Base-by-base conservation (phyloP, 2,113 vertebrate genomes). In the Catharus bicknelli region DNA sequence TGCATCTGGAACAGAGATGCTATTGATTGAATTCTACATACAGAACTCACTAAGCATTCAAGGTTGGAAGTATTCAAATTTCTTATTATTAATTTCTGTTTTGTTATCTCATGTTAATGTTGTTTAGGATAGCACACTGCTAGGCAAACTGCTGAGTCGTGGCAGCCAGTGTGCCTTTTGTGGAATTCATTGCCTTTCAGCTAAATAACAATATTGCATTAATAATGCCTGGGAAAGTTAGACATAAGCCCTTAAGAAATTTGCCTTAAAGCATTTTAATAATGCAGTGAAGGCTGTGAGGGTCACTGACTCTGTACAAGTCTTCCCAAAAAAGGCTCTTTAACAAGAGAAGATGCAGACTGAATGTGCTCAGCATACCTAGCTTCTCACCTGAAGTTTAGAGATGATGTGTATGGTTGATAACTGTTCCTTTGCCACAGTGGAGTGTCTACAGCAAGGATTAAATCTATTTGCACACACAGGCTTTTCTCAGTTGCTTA, bases 31-130 rank as follows among this genome's bases (percentile, higher is more conserved):
- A 53, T 70, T 79, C 75, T 74, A 8, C 20, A 3, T 57, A 40
- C 13, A 66, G n/a, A 61, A 34, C 11, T 88, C 20, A 27, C 26
- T 36, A 61, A 63, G 21, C 0, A 0, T 67, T 73, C 0, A 4
- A 80, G 32, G 20, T 58, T 86, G 67, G 45, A 75, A 79, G 19
- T 67, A 72, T 55, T 50, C 36, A 16, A 50, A 43, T 43, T 89
- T 74, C 12, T 69, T 77, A 26, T 6, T 59, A 27, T 40, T 48
- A 16, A 68, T 77, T 86, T 54, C 42, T 77, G 4, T 64, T 57
- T 36, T 69, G 16, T 69, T 55, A 15, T 63, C 23, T 47, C 12
- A 29, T 9, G 10, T 45, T 62, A 58, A 13, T 13, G 18, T 62
- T 85, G 38, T 86, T 79, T 86, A 51, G 23, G 6, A 3, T 30